Evolutionary conservation across 1,140 invertebrate genomes (phyloP), one percentile per base, ranked within the genome.

Genomic region (Goniozus legneri): DNA sequence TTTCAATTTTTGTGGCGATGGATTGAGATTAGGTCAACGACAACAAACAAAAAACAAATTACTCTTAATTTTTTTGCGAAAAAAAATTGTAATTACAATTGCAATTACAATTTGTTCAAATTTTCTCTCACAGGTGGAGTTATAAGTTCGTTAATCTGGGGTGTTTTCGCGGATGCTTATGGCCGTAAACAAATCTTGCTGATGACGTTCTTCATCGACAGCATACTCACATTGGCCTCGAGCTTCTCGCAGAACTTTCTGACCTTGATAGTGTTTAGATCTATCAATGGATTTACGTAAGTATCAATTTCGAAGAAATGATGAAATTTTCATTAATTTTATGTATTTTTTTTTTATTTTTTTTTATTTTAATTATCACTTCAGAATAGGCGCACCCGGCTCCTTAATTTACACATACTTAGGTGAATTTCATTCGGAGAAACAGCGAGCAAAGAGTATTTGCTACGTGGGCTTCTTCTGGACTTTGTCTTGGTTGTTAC

Each of bases 401-500:
- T 81, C 79, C n/a, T 59, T 85, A 13, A 71, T 82, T 0, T 83
- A 82, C 33, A 77, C 79, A 0, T 84, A 83, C 48, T 58, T 84
- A 8, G 82, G 82, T 15, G 83, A 86, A 62, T 78, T 85, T 56
- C 80, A 83, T 24, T 77, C 81, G 0, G 71, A 72, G 3, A 80
- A 76, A 45, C 69, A 73, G 12, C 65, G 82, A 14, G 72, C 81
- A 22, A 75, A 79, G 42, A 77, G 79, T 40, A 72, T 85, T 3
- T 84, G 81, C 49, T 80, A 79, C 36, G 69, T 78, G 1, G 83
- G 82, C 3, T 75, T 84, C 58, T 81, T 80, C 47, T 85, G 82
- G 64, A 80, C 82, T 0, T 58, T 78, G 0, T 77, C 82, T 1
- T 84, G 82, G 82, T 63, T 84, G 2, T 64, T 85, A 20, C 57